These are phyloP conservation scores for Mya arenaria DNA, from an alignment of 1,140 invertebrate species.

Conservation along the genomic window DNA sequence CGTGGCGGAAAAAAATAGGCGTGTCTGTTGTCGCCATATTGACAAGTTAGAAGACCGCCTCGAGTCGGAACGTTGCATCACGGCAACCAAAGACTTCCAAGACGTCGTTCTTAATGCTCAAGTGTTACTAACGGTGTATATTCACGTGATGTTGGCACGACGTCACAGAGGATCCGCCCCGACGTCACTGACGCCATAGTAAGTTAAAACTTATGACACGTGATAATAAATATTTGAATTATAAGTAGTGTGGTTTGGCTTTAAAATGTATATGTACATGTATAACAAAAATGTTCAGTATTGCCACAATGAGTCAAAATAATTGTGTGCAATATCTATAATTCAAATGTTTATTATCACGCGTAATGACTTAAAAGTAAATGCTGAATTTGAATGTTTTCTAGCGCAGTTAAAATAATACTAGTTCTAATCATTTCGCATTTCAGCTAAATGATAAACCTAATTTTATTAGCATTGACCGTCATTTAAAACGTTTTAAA, in stretches of 20 bases:
- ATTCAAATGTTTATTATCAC: no score
- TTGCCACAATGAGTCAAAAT: no score
- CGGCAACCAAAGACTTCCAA: constrained; percentile 63
- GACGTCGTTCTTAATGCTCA: constrained; percentile 66
- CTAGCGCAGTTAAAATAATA: no score
- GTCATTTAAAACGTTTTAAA: no score
- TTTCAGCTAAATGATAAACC: no score
- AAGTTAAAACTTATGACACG: constrained; percentile 29
- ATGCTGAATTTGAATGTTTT: no score
- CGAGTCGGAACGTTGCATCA: constrained; percentile 57
- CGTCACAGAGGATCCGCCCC: constrained; percentile 63
- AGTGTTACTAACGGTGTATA: constrained; percentile 64
- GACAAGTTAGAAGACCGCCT: constrained; percentile 55
- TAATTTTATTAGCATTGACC: no score
- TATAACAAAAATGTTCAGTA: no score
- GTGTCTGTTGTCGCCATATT: constrained; percentile 65
- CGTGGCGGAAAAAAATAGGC: constrained; percentile 47
- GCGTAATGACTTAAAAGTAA: no score
- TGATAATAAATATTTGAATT: not conserved
- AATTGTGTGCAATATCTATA: no score
- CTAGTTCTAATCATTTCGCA: no score
- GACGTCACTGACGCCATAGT: constrained; percentile 61
- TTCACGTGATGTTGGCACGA: constrained; percentile 66
- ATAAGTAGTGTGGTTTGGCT: not conserved
- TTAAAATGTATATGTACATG: not conserved